Evolutionary conservation across 2,888 invertebrate species (phyloP).

Genomic region (Synanthedon tipuliformis): DNA sequence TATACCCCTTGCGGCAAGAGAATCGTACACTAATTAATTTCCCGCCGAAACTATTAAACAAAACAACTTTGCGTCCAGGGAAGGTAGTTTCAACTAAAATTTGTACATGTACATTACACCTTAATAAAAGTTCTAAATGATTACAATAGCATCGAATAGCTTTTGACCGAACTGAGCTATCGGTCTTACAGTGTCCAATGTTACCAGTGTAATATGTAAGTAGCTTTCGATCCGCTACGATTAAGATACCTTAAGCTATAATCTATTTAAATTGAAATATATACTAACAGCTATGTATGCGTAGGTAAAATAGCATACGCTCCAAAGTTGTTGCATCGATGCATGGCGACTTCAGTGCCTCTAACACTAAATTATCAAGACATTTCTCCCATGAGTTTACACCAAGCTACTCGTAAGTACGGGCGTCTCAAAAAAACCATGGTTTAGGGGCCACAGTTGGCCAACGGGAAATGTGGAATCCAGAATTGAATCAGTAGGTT

Average conservation of each 20-base stretch:
- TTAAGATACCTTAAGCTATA: conserved; percentile 21
- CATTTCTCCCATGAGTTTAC: neutral
- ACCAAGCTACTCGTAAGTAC: no score
- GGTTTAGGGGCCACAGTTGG: no score
- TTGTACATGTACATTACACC: conserved; percentile 42
- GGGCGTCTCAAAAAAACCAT: no score
- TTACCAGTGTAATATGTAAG: neutral
- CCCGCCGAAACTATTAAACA: conserved; percentile 55
- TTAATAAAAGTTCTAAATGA: conserved; percentile 14
- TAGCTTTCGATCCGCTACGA: neutral
- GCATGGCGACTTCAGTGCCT: conserved; percentile 49
- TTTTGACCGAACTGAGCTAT: neutral
- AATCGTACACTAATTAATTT: conserved; percentile 40
- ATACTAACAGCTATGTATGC: conserved; percentile 49
- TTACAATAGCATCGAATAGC: conserved; percentile 6
- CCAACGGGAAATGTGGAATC: no score
- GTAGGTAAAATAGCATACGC: conserved; percentile 37
- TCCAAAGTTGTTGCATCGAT: conserved; percentile 36
- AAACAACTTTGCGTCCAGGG: conserved; percentile 37
- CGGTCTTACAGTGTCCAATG: neutral
- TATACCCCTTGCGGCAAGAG: conserved; percentile 67
- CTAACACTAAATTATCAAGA: conserved; percentile 33
- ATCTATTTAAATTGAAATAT: conserved; percentile 54
- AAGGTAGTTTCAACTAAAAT: conserved; percentile 50
- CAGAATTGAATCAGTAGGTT: no score